Evolutionary conservation across 2,797 vertebrate genomes (phyloP).

Genomic region (Hapalemur alaotrensis): DNA sequence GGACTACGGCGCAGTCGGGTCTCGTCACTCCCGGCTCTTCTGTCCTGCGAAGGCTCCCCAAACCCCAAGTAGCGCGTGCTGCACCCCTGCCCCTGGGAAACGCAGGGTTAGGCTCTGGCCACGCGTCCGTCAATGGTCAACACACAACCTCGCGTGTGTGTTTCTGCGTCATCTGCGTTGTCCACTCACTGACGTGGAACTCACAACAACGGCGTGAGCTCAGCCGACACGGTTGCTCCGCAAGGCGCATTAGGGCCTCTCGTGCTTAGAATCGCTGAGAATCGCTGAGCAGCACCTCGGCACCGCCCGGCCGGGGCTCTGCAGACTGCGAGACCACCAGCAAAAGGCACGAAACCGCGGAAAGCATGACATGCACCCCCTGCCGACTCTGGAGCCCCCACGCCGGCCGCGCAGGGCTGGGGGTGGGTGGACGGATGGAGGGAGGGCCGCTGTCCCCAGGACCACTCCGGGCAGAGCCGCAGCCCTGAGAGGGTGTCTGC

Average conservation of each 20-base stretch:
- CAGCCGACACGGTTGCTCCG: neutral
- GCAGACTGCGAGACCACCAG: no score
- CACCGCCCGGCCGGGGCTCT: neutral
- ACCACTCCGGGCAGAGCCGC: neutral
- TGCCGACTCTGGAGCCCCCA: no score
- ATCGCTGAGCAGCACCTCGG: neutral
- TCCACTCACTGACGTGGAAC: neutral
- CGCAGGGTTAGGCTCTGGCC: no score
- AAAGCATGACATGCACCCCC: no score
- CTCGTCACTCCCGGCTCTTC: rapidly evolving
- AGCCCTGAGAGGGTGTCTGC: neutral
- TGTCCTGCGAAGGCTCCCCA: neutral
- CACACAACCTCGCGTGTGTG: no score
- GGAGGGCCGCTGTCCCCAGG: neutral
- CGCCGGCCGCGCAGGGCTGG: rapidly evolving
- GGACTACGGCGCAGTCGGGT: rapidly evolving
- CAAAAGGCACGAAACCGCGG: rapidly evolving
- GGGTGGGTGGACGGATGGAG: neutral
- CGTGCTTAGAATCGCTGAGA: neutral
- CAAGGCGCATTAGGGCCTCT: neutral
- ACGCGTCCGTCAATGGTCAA: no score
- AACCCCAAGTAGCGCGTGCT: rapidly evolving
- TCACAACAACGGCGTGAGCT: no score
- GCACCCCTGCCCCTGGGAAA: neutral
- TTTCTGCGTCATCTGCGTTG: no score